Conservation (phyloP, 2,888 invertebrate genomes). For the Tachystola acroxantha region DNA sequence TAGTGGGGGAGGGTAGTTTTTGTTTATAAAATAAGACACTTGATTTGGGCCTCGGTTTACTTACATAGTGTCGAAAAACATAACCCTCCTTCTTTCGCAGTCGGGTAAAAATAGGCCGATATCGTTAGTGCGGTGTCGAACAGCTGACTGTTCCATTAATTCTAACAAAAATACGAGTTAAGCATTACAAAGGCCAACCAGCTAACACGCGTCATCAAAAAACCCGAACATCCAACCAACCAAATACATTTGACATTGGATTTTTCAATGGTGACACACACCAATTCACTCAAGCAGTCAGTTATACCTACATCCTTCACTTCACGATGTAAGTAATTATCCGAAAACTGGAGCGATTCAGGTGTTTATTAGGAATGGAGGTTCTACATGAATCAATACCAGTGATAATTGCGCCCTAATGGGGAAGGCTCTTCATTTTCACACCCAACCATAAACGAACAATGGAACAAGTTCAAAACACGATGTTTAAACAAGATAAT, state of each 20-base stretch:
- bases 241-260: slow-evolving; percentile 1
- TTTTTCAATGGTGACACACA: background rate
- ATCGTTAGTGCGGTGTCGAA: no score
- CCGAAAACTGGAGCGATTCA: slow-evolving; percentile 34
- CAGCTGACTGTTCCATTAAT: no score
- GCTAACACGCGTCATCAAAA: no score
- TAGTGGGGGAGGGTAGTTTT: no score
- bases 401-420: slow-evolving; percentile 40
- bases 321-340: slow-evolving; percentile 25
- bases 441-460: slow-evolving; percentile 23
- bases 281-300: background rate
- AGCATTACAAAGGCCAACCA: no score
- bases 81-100: no score
- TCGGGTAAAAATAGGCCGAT: no score
- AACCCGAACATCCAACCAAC: no score
- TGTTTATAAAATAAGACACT: no score
- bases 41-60: no score
- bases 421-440: slow-evolving; percentile 38
- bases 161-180: no score
- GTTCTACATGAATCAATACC: slow-evolving; percentile 30
- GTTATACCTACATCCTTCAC: background rate
- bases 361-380: slow-evolving; percentile 24
- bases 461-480: slow-evolving; percentile 8
- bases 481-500: slow-evolving; percentile 21
- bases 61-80: no score